Percentiles rank a stretch among this genome's conserved stretches.
phyloP scores from a whole-genome alignment of 2,113 vertebrate genomes.

The Tenrec ecaudatus region DNA sequence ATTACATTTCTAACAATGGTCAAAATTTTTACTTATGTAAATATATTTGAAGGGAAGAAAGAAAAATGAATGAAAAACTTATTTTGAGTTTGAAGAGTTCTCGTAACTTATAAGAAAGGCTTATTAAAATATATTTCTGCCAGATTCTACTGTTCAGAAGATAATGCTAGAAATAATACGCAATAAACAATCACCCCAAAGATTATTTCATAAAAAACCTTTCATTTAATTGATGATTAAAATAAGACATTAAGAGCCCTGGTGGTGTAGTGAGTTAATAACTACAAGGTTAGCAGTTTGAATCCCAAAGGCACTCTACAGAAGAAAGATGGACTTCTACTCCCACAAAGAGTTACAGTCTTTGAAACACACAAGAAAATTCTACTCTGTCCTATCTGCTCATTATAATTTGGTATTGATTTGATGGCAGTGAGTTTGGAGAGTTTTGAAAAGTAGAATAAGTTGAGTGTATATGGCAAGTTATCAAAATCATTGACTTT shows the following conservation, averaged over 20 bases:
- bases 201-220: background rate
- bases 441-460: background rate
- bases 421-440: too few species aligned
- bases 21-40: background rate
- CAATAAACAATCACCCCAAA: background rate
- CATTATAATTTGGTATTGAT: too few species aligned
- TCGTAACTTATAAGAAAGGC: background rate
- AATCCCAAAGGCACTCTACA: too few species aligned
- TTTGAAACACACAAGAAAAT: too few species aligned
- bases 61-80: background rate
- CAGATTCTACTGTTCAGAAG: constrained; percentile 2
- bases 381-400: too few species aligned
- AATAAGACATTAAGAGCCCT: too few species aligned
- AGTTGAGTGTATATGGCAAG: background rate
- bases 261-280: too few species aligned
- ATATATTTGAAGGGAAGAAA: background rate
- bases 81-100: background rate
- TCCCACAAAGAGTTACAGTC: too few species aligned
- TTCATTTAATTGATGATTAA: too few species aligned
- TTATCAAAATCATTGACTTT: background rate
- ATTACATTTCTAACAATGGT: background rate
- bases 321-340: too few species aligned
- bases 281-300: too few species aligned
- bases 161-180: constrained; percentile 1
- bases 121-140: background rate